Conservation (phyloP, 2,888 invertebrate species). For the Rhingia campestris region DNA sequence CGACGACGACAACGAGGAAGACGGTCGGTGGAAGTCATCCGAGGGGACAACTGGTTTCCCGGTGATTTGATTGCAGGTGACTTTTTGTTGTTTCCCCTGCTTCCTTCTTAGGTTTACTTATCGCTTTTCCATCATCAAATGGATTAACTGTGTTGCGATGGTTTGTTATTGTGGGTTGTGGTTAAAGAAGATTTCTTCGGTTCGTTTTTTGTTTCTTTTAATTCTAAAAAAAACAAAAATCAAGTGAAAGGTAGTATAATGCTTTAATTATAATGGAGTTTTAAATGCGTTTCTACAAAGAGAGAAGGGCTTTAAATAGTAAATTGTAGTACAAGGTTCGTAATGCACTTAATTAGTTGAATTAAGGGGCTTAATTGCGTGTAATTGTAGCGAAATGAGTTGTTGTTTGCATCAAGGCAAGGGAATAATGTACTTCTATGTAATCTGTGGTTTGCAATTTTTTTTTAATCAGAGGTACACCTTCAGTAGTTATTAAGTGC, state of each 20-base stretch:
- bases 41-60: conserved; percentile 51
- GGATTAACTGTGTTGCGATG: conserved; percentile 27
- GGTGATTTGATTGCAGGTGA: conserved; percentile 68
- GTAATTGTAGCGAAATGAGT: conserved; percentile 32
- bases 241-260: conserved; percentile 33
- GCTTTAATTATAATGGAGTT: conserved; percentile 16
- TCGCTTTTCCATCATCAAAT: conserved; percentile 54
- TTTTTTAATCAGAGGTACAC: too few species aligned
- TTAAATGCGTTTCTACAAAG: conserved; percentile 5
- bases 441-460: too few species aligned
- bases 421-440: too few species aligned
- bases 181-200: conserved; percentile 5
- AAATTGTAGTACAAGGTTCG: background rate
- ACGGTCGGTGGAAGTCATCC: conserved; percentile 56
- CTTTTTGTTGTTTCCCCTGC: conserved; percentile 39
- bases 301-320: conserved; percentile 6
- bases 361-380: conserved; percentile 18
- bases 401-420: background rate
- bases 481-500: too few species aligned
- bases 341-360: conserved; percentile 25
- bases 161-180: conserved; percentile 26
- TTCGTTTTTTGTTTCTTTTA: background rate
- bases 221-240: conserved; percentile 8
- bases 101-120: conserved; percentile 54
- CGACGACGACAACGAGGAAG: conserved; percentile 7